Percentiles rank a stretch among this genome's conserved stretches.
Evolutionary conservation across 1,140 invertebrate species (phyloP).

Genomic region (Pseudomyrmex flavicornis): DNA sequence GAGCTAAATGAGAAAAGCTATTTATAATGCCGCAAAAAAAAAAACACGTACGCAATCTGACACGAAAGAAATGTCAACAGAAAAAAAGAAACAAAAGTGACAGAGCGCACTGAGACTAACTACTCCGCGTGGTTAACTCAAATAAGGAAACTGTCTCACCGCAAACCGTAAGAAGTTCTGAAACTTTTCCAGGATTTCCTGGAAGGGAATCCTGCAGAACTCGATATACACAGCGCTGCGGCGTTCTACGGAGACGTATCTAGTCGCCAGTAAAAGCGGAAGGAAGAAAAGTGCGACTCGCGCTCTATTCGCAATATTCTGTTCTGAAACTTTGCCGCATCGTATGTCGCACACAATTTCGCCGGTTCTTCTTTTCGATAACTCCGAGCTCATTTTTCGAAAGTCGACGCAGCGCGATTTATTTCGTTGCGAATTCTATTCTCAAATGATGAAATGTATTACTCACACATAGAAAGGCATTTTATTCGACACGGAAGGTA

Average conservation of each 20-base stretch:
- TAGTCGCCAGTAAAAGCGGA: constrained; percentile 33
- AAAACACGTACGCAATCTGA: too few relatives aligned
- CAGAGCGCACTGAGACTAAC: constrained; percentile 34
- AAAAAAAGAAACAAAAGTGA: constrained; percentile 42
- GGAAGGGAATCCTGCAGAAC: constrained; percentile 8
- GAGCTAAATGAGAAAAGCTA: too few relatives aligned
- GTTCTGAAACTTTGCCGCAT: constrained; percentile 22
- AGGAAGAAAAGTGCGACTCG: constrained; percentile 32
- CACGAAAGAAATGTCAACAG: constrained; percentile 21
- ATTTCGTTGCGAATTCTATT: constrained; percentile 9
- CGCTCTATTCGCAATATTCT: constrained; percentile 2
- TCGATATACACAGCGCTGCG: constrained; percentile 11
- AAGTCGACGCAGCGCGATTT: neutral
- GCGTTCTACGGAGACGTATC: constrained; percentile 57
- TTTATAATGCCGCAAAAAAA: too few relatives aligned
- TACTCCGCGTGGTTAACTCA: constrained; percentile 65
- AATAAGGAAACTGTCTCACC: constrained; percentile 60
- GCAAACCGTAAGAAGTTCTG: constrained; percentile 27
- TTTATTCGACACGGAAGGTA: too few relatives aligned
- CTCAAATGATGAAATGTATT: neutral
- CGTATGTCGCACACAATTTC: constrained; percentile 3
- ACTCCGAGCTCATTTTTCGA: constrained; percentile 6
- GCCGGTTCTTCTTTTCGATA: neutral
- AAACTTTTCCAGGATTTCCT: constrained; percentile 57
- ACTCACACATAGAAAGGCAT: too few relatives aligned